Evolutionary conservation across 92 coral and sea anemone genomes (phyloP).

Genomic region (Phenganax stokvisi): DNA sequence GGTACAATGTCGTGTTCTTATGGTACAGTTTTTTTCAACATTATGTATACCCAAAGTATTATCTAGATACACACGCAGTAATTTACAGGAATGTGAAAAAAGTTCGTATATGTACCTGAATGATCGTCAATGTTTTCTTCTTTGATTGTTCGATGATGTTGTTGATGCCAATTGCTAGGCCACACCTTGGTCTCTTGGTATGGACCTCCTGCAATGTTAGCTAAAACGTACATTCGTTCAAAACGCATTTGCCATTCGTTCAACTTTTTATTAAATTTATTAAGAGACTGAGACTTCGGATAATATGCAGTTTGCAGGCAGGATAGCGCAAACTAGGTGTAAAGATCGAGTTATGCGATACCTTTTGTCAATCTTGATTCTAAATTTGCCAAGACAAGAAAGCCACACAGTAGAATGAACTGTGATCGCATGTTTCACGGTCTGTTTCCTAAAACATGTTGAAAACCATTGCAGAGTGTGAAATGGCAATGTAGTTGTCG

Average conservation of each 20-base stretch:
- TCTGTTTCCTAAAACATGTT: neutral
- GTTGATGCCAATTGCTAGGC: neutral
- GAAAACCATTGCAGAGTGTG: neutral
- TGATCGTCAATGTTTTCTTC: neutral
- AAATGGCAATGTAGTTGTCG: no score
- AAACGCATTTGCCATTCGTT: neutral
- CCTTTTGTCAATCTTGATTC: conserved; percentile 1
- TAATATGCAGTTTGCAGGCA: neutral
- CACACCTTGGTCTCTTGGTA: neutral
- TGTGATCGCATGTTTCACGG: neutral
- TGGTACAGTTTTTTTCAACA: no score
- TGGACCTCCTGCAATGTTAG: neutral
- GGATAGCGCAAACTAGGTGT: neutral
- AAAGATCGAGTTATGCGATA: neutral
- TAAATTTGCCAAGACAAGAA: neutral
- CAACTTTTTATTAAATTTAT: no score
- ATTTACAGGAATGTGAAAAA: no score
- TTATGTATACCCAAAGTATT: no score
- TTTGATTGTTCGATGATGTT: neutral
- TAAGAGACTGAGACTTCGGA: no score
- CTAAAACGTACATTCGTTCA: neutral
- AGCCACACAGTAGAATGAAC: neutral
- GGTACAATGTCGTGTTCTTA: no score
- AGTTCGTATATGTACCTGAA: neutral
- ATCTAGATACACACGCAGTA: neutral